Evolutionary conservation across 1,140 invertebrate genomes (phyloP), one percentile per base, ranked within the genome.

Genomic region (Xylocopa sonorina): DNA sequence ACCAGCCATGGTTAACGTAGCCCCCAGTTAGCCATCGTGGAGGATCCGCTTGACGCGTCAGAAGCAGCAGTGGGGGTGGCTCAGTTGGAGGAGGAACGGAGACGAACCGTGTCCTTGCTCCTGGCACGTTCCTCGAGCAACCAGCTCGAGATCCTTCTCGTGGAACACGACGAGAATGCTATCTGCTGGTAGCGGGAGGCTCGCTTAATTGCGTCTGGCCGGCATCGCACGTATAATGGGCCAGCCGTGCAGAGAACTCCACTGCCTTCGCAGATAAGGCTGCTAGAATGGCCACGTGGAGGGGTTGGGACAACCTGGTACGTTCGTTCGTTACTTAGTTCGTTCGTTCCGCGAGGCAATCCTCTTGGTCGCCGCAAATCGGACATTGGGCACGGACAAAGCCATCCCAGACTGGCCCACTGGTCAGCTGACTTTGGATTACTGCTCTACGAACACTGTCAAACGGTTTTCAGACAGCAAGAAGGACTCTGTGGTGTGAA

Each of bases 201-300:
- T 32, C 73, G 63, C 67, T 85, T 85, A 85, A 85, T 85, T 85
- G 79, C 83, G 74, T 85, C 84, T 85, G 83, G 73, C 51, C 80
- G 68, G 67, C 51, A 79, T 66, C 73, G 79, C 79, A 58, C 83
- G 66, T 85, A 84, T 85, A 85, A 85, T 66, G 73, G 79, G 60
- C 71, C 62, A 63, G 73, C 46, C 38, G 38, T 7, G 50, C 67
- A 32, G 32, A 27, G 50, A 63, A 63, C 27, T 76, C 64, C 63
- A 24, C 57, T 60, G 78, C 55, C 64, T 73, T 53, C 68, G 64
- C 53, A 71, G 84, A 85, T 84, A 85, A 85, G 84, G 79, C 73
- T 80, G 78, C 62, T 64, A 80, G 64, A 80, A 80, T 76, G 29
- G 38, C n/a, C n/a, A 27, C 14, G 29, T 32, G 53, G 16, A 50